A percentile compares a stretch with the other conserved stretches of the same genome.
Conservation (phyloP, 2,888 invertebrate genomes). For the Aphodius sticticus region DNA sequence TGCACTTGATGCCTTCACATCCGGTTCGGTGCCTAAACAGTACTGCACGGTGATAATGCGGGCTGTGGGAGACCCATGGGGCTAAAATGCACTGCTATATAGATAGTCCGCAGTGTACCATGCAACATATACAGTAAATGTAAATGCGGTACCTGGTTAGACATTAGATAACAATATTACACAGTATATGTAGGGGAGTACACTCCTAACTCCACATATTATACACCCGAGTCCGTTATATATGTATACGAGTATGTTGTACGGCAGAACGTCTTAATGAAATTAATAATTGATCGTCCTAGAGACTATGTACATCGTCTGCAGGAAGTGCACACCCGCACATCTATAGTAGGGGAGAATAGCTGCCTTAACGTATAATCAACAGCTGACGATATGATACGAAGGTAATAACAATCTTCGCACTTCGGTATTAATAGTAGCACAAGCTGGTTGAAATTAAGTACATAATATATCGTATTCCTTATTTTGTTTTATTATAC, state of each 20-base stretch:
- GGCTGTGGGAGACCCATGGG: neutral
- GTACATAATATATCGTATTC: neutral
- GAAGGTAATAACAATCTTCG: neutral
- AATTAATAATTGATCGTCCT: neutral
- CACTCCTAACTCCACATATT: neutral
- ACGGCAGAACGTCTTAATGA: neutral
- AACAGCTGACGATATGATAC: neutral
- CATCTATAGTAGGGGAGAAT: neutral
- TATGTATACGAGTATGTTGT: neutral
- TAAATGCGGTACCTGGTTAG: neutral
- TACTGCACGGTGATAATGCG: neutral
- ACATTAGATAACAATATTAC: constrained; percentile 4
- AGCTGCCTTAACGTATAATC: neutral
- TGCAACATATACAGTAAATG: neutral
- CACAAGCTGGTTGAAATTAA: neutral
- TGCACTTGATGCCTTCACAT: neutral
- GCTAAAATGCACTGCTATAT: neutral
- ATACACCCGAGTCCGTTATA: neutral
- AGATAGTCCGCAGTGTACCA: neutral
- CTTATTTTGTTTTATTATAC: too few species aligned
- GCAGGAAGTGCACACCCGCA: neutral
- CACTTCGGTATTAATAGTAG: neutral
- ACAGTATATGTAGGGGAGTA: neutral
- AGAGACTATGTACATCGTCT: neutral
- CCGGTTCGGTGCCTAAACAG: neutral